Evolutionary conservation across 2,888 invertebrate species (phyloP).

Genomic region (Spodoptera picta): DNA sequence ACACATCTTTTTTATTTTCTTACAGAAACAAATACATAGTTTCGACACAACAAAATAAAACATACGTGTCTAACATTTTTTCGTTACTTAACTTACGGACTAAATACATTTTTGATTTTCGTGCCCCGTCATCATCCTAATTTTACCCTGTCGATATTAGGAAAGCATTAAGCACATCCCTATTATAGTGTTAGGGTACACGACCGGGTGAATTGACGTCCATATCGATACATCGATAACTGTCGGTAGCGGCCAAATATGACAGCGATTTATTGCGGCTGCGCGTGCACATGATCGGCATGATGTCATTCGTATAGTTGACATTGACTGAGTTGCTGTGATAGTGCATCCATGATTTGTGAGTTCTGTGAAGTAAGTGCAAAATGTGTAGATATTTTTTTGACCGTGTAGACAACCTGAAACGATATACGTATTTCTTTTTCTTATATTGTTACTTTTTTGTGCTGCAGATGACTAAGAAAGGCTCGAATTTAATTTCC

Average conservation of each 20-base stretch:
- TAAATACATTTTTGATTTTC: too few species aligned
- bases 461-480: too few species aligned
- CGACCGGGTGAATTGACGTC: constrained; percentile 16
- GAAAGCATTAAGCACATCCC: background rate
- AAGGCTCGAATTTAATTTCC: too few species aligned
- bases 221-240: constrained; percentile 23
- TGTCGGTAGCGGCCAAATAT: constrained; percentile 37
- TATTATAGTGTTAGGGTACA: constrained; percentile 11
- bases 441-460: background rate
- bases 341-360: constrained; percentile 26
- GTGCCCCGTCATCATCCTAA: too few species aligned
- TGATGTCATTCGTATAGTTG: constrained; percentile 44
- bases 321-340: constrained; percentile 42
- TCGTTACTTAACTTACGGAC: too few species aligned
- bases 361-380: constrained; percentile 29
- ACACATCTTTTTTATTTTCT: too few species aligned
- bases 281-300: constrained; percentile 2
- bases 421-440: background rate
- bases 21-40: too few species aligned
- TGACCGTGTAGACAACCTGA: background rate
- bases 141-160: constrained; percentile 10
- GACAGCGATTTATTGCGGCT: constrained; percentile 31
- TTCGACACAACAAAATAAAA: too few species aligned
- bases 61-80: too few species aligned
- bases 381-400: background rate